Evolutionary conservation across 2,797 vertebrate genomes (phyloP), one percentile per base, ranked within the genome.

Genomic region (Clarias laeviceps): DNA sequence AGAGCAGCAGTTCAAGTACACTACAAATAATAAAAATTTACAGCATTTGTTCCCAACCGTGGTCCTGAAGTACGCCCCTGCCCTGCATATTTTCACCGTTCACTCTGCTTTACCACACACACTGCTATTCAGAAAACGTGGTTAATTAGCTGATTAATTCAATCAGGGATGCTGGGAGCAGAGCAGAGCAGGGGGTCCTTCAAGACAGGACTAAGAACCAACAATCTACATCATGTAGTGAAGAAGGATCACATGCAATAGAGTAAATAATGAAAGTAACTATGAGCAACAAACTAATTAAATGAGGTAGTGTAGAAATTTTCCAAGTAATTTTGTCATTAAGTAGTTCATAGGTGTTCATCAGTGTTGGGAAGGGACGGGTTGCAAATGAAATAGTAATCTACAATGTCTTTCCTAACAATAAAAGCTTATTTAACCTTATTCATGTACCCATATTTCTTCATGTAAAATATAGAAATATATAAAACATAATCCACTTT

Each of bases 281-380:
- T 4, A 59, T 24, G 77, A 62, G 20, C 54, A 57, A 32, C 27
- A 59, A 77, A 34, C 20, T 24, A 59, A 80, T 80, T 80, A 64
- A 80, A 45, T 27, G 3, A 64, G 59, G 59, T 45, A 3, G 24
- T 45, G 22, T 80, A 17, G 15, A n/a, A 80, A 80, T 50, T 79
- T 40, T 0, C n/a, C 64, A 9, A 70, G 59, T 56, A 15, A 73
- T 64, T 73, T 57, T 74, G 68, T 74, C 68, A 73, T 73, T 80
- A 56, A n/a, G 54, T 61, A 54, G 18, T n/a, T 80, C 57, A 85
- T 61, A 20, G 72, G 32, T 37, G 12, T 76, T 65, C 32, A 45
- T 24, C 24, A 62, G 8, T 37, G 8, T 62, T 80, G 40, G 40
- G 37, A 74, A 17, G 24, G 56, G 22, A 59, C 37, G 4, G 17